Conservation (phyloP, 2,888 invertebrate species). For the Ceriagrion tenellum region DNA sequence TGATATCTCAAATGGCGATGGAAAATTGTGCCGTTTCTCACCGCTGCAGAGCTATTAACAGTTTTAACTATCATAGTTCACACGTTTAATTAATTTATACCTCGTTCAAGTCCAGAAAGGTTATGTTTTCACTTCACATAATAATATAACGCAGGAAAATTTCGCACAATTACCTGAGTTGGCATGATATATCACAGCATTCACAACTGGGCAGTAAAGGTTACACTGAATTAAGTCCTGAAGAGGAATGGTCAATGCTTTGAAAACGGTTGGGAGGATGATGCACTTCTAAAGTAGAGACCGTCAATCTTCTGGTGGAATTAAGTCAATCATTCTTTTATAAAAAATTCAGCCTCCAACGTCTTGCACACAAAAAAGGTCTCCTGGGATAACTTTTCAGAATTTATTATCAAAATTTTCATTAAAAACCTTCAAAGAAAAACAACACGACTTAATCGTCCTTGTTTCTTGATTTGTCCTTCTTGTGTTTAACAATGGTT, state of each 20-base stretch:
- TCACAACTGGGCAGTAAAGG: constrained; percentile 22
- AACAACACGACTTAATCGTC: constrained; percentile 51
- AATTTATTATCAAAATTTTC: constrained; percentile 61
- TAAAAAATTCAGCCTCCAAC: background rate
- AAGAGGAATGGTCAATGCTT: constrained; percentile 11
- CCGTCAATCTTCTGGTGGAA: background rate
- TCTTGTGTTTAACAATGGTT: constrained; percentile 85
- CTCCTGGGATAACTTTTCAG: constrained; percentile 16
- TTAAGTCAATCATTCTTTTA: background rate
- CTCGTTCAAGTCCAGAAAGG: background rate
- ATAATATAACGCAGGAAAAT: background rate
- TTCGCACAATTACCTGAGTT: constrained; percentile 16
- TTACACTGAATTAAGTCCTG: background rate
- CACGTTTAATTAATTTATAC: background rate
- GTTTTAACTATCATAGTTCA: background rate
- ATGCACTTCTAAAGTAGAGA: background rate
- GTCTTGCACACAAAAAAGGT: background rate
- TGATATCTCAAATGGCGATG: background rate
- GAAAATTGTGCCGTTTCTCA: background rate
- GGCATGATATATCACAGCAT: constrained; percentile 23
- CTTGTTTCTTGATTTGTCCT: constrained; percentile 74
- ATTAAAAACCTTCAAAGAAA: constrained; percentile 38
- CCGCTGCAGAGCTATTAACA: background rate
- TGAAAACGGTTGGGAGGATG: background rate
- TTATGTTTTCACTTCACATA: background rate